Evolutionary conservation across 2,888 invertebrate species (phyloP).

Genomic region (Ectemnius lituratus): DNA sequence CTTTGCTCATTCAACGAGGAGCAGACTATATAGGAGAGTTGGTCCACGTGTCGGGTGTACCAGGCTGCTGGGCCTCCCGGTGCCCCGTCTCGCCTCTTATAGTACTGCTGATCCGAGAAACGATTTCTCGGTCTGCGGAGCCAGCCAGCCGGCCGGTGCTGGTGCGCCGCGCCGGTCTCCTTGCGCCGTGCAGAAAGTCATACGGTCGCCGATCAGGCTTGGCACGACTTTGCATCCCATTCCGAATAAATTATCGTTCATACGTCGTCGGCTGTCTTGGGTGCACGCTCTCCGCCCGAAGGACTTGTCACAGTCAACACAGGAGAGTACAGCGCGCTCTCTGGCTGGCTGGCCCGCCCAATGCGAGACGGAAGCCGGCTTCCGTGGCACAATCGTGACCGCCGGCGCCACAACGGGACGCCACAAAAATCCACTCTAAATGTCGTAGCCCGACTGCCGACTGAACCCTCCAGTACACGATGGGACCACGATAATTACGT

Average conservation of each 20-base stretch:
- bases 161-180: background rate
- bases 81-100: conserved; percentile 28
- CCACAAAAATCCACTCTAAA: conserved; percentile 4
- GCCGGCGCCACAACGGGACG: background rate
- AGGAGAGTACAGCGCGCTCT: conserved; percentile 37
- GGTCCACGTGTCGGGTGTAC: conserved; percentile 41
- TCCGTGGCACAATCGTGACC: conserved; percentile 51
- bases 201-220: conserved; percentile 45
- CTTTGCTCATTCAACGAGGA: conserved; percentile 13
- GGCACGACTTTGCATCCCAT: conserved; percentile 59
- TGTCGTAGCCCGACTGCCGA: background rate
- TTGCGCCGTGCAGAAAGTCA: conserved; percentile 41
- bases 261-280: conserved; percentile 32
- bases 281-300: conserved; percentile 32
- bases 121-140: conserved; percentile 63
- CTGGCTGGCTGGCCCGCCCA: conserved; percentile 41
- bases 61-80: background rate
- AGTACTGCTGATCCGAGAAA: conserved; percentile 53
- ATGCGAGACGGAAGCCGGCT: conserved; percentile 57
- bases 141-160: conserved; percentile 28
- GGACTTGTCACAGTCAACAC: conserved; percentile 49
- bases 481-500: background rate
- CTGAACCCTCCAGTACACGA: background rate
- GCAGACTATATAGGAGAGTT: conserved; percentile 11
- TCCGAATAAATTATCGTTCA: conserved; percentile 60